These are phyloP conservation scores for Nerophis lumbriciformis DNA, from an alignment of 2,113 vertebrate genomes.

Conservation along the genomic window DNA sequence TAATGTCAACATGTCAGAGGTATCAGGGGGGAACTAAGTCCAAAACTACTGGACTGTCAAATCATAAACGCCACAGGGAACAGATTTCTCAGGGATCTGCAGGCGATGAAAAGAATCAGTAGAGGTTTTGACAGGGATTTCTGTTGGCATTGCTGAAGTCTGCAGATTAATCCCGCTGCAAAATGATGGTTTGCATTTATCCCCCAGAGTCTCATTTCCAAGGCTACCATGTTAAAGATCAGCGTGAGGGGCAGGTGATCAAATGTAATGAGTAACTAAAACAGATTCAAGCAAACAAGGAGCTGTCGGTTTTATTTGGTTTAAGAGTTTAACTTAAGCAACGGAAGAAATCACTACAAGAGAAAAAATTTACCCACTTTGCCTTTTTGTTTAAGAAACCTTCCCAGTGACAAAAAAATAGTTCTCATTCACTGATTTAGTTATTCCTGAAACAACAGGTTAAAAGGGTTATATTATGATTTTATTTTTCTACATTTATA, in stretches of 20 bases:
- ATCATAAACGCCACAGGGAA: constrained; percentile 65
- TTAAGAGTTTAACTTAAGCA: constrained; percentile 64
- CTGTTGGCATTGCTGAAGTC: constrained; percentile 70
- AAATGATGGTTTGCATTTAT: constrained; percentile 75
- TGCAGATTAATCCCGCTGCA: constrained; percentile 74
- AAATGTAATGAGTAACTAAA: constrained; percentile 33
- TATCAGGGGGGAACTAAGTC: constrained; percentile 72
- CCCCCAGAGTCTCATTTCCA: constrained; percentile 70
- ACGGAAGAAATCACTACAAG: constrained; percentile 28
- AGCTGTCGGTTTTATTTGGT: constrained; percentile 62
- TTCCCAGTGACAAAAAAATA: too few species aligned
- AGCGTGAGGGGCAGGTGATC: constrained; percentile 31
- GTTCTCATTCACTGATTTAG: too few species aligned
- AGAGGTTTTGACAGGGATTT: constrained; percentile 74
- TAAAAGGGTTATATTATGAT: too few species aligned
- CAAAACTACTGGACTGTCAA: constrained; percentile 75
- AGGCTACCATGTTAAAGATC: constrained; percentile 62
- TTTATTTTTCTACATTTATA: too few species aligned
- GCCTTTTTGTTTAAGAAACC: not conserved
- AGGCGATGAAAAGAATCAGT: constrained; percentile 64
- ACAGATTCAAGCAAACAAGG: constrained; percentile 18
- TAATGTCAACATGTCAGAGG: constrained; percentile 75
- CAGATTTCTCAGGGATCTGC: constrained; percentile 66
- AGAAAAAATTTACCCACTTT: not conserved
- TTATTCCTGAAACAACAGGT: too few species aligned